Evolutionary conservation across 2,888 invertebrate species (phyloP), one percentile per base, ranked within the genome.

Genomic region (Scrobipalpa costella): DNA sequence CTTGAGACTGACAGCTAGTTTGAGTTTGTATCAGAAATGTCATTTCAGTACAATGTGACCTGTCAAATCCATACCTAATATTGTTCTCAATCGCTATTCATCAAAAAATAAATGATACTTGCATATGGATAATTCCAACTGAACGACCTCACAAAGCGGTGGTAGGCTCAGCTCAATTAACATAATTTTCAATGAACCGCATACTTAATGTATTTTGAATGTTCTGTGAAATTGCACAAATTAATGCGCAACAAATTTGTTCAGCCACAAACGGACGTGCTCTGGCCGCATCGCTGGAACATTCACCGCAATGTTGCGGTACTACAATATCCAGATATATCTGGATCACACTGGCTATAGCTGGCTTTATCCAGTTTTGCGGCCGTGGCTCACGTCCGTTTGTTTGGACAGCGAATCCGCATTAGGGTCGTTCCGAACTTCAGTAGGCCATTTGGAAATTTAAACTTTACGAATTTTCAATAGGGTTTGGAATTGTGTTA

Each of bases 381-480:
- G 50, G 50, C 21, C 27, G 21, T 7, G 6, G 19, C 50, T 19
- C 50, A 52, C 50, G 50, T 52, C 21, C 50, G 21, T 6, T 13
- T 21, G 8, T 21, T 52, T 21, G 21, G 21, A 13, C 21, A 13
- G 6, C 0, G 13, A 52, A 52, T 21, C 50, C 21, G 21, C 11
- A 21, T 21, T 52, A 52, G 50, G 19, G 6, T 11, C 19, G 21
- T 52, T 44, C 44, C 6, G 44, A 15, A 44, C 44, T 44, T 15
- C n/a, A 44, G n/a, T 44, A 15, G n/a, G 44, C 44, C 44, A 44
- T 44, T 44, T 44, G 44, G 40, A 44, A 44, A 15, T 44, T 44
- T 5, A 15, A 44, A 44, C 5, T 44, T 44, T 44, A 44, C n/a
- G 44, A 15, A n/a, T 15, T n/a, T 7, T n/a, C 15, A 15, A 44